Conservation (phyloP, 2,113 vertebrate species). For the Oenanthe oenanthe region DNA sequence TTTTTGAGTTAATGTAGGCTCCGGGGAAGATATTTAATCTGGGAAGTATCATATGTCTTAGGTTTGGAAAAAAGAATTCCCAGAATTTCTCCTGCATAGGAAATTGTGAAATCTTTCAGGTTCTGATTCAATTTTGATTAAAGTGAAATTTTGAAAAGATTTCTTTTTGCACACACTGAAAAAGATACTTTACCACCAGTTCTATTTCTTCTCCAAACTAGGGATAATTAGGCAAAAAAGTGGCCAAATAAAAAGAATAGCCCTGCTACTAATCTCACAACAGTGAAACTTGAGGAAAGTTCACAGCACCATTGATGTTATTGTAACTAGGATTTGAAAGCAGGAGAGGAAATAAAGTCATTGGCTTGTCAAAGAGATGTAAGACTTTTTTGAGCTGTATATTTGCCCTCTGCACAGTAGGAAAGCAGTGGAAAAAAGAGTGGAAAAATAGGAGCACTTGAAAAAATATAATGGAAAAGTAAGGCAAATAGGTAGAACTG, state of each 20-base stretch:
- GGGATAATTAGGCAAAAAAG: not conserved
- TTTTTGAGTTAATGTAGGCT: not conserved
- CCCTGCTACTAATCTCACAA: not conserved
- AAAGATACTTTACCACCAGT: not conserved
- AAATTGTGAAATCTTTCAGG: not conserved
- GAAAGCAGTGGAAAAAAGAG: not conserved
- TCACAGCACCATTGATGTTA: not conserved
- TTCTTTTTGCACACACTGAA: not conserved
- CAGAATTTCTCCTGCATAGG: not conserved
- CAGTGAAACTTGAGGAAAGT: not conserved
- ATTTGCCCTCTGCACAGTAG: not conserved
- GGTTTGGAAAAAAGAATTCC: not conserved
- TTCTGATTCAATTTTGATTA: not conserved
- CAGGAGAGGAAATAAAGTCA: conserved; percentile 12
- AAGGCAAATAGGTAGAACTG: not conserved
- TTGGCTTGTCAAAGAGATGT: conserved; percentile 12
- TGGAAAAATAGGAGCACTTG: not conserved
- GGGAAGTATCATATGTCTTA: not conserved
- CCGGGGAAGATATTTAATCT: not conserved
- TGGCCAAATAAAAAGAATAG: not conserved
- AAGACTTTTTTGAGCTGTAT: not conserved
- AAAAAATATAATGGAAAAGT: not conserved
- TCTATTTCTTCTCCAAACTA: not conserved
- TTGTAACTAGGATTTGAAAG: conserved; percentile 9
- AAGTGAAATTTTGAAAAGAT: not conserved